Evolutionary conservation across 2,888 invertebrate genomes (phyloP), one percentile per base, ranked within the genome.

Genomic region (Platypus cylindrus): DNA sequence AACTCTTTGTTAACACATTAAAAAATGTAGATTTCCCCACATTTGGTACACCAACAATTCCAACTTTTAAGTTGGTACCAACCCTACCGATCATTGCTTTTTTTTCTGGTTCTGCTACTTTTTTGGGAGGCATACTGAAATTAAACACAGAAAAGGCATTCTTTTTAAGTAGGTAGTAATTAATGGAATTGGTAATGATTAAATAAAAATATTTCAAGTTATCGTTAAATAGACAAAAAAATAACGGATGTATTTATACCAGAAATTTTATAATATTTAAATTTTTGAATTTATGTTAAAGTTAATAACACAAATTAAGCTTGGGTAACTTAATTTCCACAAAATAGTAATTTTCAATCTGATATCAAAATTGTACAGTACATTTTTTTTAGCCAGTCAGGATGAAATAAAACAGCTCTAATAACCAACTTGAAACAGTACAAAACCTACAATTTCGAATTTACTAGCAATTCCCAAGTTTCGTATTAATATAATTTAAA

Each of bases 21-120:
- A 99, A 99, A 68, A 98, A 97, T 32, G 98, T 97, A 5, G 95
- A 95, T 65, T 98, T 98, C 41, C 97, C 98, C 42, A 98, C 97
- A 70, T 98, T 98, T 17, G 98, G 98, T 36, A 99, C 76, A 30
- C 86, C 86, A 40, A 90, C 87, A 55, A 98, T 95, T 38, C 98
- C 98, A 50, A 91, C 84, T 66, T 91, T 90, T 42, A 97, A 70
- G 66, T 91, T 95, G 34, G 94, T 95, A 26, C 94, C 94, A 40
- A 97, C 81, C 48, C 95, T 73, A 15, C 97, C 97, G 59, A 97
- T 87, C 34, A 95, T 67, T 16, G 89, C 84, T 52, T 90, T 89
- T 55, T 75, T 76, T 60, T 90, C 89, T 11, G 81, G 83, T 55
- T 84, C 87, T 55, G 83, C 85, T 44, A 81, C 82, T 64, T 95